Evolutionary conservation across 2,888 invertebrate species (phyloP).

Genomic region (Diarsia rubi): DNA sequence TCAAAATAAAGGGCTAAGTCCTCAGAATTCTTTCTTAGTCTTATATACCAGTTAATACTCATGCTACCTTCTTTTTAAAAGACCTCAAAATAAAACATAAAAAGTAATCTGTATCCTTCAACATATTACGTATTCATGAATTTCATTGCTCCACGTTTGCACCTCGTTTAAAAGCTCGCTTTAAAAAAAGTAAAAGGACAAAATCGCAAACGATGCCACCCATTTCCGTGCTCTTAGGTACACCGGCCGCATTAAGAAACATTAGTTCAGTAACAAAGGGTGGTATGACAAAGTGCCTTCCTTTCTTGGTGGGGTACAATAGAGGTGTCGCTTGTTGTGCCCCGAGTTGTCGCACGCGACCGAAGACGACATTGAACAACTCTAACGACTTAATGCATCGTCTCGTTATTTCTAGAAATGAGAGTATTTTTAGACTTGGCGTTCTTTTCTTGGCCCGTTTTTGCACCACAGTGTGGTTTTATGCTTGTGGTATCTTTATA

Average conservation of each 20-base stretch:
- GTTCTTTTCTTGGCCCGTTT: conserved; percentile 41
- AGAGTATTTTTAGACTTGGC: conserved; percentile 58
- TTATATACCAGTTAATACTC: not conserved
- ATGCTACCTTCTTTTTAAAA: not conserved
- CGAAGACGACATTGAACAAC: conserved; percentile 73
- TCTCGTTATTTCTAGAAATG: conserved; percentile 75
- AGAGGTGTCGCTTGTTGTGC: conserved; percentile 75
- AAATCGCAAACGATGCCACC: conserved; percentile 76
- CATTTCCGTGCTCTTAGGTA: conserved; percentile 79
- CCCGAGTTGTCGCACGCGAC: conserved; percentile 71
- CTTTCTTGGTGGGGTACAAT: conserved; percentile 76
- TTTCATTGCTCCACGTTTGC: conserved; percentile 44
- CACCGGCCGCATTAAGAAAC: conserved; percentile 81
- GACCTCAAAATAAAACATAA: conserved; percentile 1
- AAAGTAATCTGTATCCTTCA: conserved; percentile 28
- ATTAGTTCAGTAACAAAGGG: conserved; percentile 85
- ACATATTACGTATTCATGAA: conserved; percentile 51
- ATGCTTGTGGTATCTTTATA: conserved; percentile 28
- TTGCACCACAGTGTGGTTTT: conserved; percentile 32
- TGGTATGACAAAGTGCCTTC: conserved; percentile 84
- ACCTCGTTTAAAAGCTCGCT: conserved; percentile 51
- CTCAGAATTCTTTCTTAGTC: not conserved
- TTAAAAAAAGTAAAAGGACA: conserved; percentile 57
- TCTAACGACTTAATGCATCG: conserved; percentile 85
- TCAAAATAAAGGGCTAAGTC: not conserved